These are phyloP conservation scores for Synergus umbraculus DNA, from an alignment of 2,888 invertebrate genomes.

Conservation along the genomic window DNA sequence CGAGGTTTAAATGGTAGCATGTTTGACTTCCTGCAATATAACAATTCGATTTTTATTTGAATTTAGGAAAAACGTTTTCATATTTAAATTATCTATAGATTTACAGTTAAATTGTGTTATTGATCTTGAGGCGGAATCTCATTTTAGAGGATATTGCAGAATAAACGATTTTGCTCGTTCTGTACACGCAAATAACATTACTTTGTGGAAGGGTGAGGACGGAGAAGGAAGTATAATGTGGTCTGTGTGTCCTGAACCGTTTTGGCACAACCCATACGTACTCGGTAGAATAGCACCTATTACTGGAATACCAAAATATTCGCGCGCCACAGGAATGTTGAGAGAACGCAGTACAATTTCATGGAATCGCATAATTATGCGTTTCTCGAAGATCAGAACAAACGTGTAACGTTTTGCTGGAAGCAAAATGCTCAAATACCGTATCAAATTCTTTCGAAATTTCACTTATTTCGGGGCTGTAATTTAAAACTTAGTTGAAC, in stretches of 20 bases:
- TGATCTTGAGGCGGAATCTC: not conserved
- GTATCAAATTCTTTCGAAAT: constrained; percentile 4
- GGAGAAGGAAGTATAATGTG: constrained; percentile 38
- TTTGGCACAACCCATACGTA: constrained; percentile 20
- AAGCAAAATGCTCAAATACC: constrained; percentile 1
- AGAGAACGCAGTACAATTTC: constrained; percentile 40
- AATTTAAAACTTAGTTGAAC: not conserved
- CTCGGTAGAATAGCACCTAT: constrained; percentile 34
- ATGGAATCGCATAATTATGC: constrained; percentile 41
- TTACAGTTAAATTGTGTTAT: not conserved
- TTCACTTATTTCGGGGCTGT: not conserved
- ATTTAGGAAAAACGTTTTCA: not conserved
- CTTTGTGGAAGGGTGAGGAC: not conserved
- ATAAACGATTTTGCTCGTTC: constrained; percentile 13
- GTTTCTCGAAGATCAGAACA: constrained; percentile 39
- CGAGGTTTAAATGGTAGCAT: not conserved
- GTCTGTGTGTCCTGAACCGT: constrained; percentile 31
- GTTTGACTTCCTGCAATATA: not conserved
- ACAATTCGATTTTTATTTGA: no score
- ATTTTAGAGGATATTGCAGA: not conserved
- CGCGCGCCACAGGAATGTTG: constrained; percentile 29
- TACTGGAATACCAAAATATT: constrained; percentile 41
- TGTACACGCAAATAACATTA: constrained; percentile 27
- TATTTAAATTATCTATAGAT: not conserved
- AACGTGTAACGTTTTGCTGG: constrained; percentile 23